Base-by-base conservation (phyloP, 2,888 invertebrate genomes). In the Ophioninae sp. region DNA sequence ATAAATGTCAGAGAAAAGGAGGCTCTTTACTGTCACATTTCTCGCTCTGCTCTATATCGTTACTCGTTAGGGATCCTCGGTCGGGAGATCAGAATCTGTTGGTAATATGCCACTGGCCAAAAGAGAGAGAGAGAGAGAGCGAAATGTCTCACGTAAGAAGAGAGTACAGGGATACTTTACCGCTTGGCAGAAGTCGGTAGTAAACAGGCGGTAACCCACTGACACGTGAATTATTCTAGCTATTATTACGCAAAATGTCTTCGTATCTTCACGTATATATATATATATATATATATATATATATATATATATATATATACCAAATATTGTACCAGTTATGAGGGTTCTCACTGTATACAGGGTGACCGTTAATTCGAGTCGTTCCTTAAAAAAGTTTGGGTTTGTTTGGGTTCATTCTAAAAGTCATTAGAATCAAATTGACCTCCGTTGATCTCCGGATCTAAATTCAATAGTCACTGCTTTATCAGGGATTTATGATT, bases 131-230 rank as follows among this genome's bases (percentile, higher is more conserved):
- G 61, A 56, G 51, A 59, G 59, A 22, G 20, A 22, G 20, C 58
- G 44, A 74, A 67, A 44, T 41, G 56, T 56, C 59, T 63, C 56
- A 9, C 30, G 37, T 65, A 77, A 68, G 58, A 30, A 59, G 56
- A 67, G 56, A 71, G 67, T n/a, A 41, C 72, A 78, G 82, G 68
- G 58, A 64, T 65, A 37, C 65, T 82, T 78, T 78, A 78, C 76
- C 74, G 77, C 80, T 75, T 85, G 84, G 79, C 85, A 83, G 56
- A 65, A 78, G 76, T 79, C 77, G 80, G 69, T 85, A 67, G 80
- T 85, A 82, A 85, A 85, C 82, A 85, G 82, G 59, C 82, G 80
- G 79, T 80, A 82, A 81, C 85, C 82, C 82, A 85, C 80, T 85
- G 82, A 85, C 82, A 85, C 67, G 80, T 82, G 82, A 85, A 85